Conservation (phyloP, 2,113 vertebrate species). For the Hypanus sabinus region DNA sequence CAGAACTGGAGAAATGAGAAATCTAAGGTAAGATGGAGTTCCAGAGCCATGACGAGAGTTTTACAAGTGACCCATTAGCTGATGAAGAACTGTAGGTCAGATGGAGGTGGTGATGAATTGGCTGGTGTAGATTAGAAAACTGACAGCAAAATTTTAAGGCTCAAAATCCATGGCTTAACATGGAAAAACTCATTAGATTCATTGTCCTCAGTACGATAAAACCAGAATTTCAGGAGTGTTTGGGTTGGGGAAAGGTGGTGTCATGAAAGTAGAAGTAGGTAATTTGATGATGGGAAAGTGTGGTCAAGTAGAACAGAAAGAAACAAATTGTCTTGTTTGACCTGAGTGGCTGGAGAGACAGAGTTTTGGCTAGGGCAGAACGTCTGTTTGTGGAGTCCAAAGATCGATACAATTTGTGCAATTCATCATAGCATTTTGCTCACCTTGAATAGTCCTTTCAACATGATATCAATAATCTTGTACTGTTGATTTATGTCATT, state of each 20-base stretch:
- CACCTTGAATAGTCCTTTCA: conserved; percentile 97
- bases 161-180: not conserved
- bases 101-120: not conserved
- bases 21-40: not conserved
- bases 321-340: too few species aligned
- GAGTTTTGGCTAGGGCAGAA: too few species aligned
- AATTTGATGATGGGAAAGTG: not conserved
- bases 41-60: not conserved
- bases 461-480: conserved; percentile 98
- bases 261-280: not conserved
- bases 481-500: conserved; percentile 95
- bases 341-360: not conserved
- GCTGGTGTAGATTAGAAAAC: not conserved
- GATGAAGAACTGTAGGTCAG: too few species aligned
- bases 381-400: not conserved
- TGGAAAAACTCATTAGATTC: not conserved
- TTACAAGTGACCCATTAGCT: not conserved
- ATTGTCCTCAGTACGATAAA: not conserved
- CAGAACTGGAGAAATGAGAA: not conserved
- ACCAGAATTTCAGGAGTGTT: too few species aligned
- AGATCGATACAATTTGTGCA: not conserved
- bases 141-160: not conserved
- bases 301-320: not conserved
- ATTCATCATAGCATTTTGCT: not conserved
- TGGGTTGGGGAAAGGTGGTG: too few species aligned